Percentiles rank a stretch among this genome's conserved stretches.
Conservation (phyloP, 1,140 invertebrate genomes). For the Prorops nasuta region DNA sequence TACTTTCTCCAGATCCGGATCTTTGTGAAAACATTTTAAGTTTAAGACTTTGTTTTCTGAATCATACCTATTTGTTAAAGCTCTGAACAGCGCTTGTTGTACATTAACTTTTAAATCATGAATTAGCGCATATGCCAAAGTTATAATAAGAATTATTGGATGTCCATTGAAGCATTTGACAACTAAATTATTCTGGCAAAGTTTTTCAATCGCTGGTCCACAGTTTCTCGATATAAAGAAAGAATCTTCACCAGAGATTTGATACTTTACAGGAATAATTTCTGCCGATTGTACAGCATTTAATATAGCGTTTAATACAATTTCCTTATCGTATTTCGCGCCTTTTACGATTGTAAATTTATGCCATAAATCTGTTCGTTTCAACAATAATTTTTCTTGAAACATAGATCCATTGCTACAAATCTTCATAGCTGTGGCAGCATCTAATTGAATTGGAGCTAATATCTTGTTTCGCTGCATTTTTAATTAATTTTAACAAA, state of each 20-base stretch:
- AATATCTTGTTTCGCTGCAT: constrained; percentile 9
- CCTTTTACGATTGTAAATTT: constrained; percentile 41
- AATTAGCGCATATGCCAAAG: constrained; percentile 51
- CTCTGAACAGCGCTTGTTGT: constrained; percentile 44
- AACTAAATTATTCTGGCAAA: constrained; percentile 53
- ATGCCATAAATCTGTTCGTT: constrained; percentile 46
- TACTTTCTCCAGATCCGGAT: constrained; percentile 49
- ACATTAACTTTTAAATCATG: constrained; percentile 55
- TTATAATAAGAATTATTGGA: constrained; percentile 48
- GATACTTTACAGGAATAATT: constrained; percentile 57
- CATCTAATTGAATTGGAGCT: constrained; percentile 31
- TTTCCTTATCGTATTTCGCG: constrained; percentile 43
- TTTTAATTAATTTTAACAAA: background rate
- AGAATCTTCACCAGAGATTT: constrained; percentile 38
- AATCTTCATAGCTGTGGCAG: constrained; percentile 33
- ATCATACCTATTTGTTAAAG: constrained; percentile 49
- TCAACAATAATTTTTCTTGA: constrained; percentile 43
- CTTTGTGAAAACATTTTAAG: constrained; percentile 52
- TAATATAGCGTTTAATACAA: constrained; percentile 53
- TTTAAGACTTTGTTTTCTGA: constrained; percentile 39
- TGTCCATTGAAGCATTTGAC: constrained; percentile 45
- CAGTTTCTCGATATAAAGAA: constrained; percentile 58
- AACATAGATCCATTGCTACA: constrained; percentile 36
- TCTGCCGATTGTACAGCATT: constrained; percentile 53
- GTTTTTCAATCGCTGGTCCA: constrained; percentile 50